These are phyloP conservation scores for Anabas testudineus DNA, from an alignment of 2,797 vertebrate genomes.

Conservation along the genomic window DNA sequence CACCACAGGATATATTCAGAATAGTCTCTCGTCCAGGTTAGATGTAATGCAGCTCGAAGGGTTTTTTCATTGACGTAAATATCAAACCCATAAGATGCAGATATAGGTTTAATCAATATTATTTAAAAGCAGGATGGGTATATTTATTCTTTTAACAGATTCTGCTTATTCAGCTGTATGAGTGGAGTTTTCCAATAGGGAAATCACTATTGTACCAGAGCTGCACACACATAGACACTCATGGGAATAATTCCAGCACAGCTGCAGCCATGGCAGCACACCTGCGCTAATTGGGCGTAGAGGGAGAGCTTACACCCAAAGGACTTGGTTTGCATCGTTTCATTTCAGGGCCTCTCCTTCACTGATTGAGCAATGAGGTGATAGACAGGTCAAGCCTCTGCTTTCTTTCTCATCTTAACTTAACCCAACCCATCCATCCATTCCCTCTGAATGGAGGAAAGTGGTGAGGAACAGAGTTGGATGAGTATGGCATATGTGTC, in stretches of 20 bases:
- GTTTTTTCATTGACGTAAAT: conserved; percentile 17
- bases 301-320: conserved; percentile 41
- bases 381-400: conserved; percentile 50
- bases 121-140: not conserved
- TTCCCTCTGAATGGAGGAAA: conserved; percentile 39
- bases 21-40: not conserved
- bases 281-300: conserved; percentile 57
- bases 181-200: conserved; percentile 22
- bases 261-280: conserved; percentile 42
- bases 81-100: conserved; percentile 11
- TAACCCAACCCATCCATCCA: conserved; percentile 43
- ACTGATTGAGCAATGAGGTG: conserved; percentile 54
- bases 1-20: not conserved
- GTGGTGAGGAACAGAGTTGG: conserved; percentile 55
- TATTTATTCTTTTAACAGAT: conserved; percentile 10
- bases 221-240: not conserved
- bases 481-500: conserved; percentile 51
- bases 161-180: conserved; percentile 43
- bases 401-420: conserved; percentile 45
- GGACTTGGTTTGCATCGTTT: conserved; percentile 20
- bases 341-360: conserved; percentile 50
- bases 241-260: conserved; percentile 27
- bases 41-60: not conserved
- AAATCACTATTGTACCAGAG: conserved; percentile 26
- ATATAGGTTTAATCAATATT: conserved; percentile 16